Evolutionary conservation across 1,140 invertebrate species (phyloP), one percentile per base, ranked within the genome.

Genomic region (Zaprionus camerounensis): DNA sequence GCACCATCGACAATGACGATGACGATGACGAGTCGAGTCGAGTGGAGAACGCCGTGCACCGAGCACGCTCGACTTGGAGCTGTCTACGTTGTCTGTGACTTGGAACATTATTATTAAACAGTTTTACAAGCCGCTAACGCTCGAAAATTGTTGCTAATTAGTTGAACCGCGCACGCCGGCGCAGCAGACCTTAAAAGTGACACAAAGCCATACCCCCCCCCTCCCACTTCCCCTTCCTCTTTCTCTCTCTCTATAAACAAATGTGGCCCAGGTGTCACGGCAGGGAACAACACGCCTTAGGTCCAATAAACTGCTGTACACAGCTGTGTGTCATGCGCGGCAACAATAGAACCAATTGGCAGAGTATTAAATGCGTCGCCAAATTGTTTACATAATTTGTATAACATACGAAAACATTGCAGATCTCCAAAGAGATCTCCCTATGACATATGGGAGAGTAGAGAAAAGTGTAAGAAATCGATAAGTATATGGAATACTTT

Each of bases 121-220:
- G 75, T 82, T 90, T 90, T 90, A 90, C 81, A 90, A 90, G 85
- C 85, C 81, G 85, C 85, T 90, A 90, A 90, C 84, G 81, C 51
- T 87, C 84, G 72, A 76, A 90, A 90, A 90, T 90, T 90, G 85
- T 70, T 90, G 85, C 85, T 90, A 90, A 90, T 90, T 90, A 90
- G 81, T 66, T 70, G 78, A 85, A 80, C 67, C 44, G 76, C 84
- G 84, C 84, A 83, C 84, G 84, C 84, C 84, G 84, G 84, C 84
- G 84, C 84, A 87, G 20, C 80, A 80, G 81, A 87, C 84, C 84
- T 87, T 87, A 87, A 84, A 87, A 83, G 68, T 80, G 80, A 51
- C 17, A 20, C 46, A 13, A 51, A 51, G 5, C 20, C 46, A 20
- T 7, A 1, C 7, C 46, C 46, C 0, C 17, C 20, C 3, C 12